Base-by-base conservation (phyloP, 1,140 invertebrate genomes). In the Drosophila santomea region DNA sequence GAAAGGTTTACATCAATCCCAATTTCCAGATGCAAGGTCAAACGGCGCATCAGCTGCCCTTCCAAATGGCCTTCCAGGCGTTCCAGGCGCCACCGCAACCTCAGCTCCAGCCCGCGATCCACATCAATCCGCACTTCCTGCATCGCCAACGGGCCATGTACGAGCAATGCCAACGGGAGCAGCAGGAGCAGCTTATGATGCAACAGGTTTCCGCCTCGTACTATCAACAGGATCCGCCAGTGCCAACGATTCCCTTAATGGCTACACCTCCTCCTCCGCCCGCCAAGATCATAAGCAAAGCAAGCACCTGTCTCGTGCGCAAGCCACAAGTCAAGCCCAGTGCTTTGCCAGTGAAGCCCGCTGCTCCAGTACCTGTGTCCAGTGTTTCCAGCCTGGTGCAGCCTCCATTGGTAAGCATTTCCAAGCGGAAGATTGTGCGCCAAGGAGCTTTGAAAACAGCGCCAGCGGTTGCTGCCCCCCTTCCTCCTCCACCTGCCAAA, bases 1-100 rank as follows among this genome's bases (percentile, higher is more conserved):
- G 86, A 28, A 91, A 78, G 14, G 79, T 89, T 64, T 86, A 86
- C 47, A 86, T 92, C 48, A 92, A 92, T 74, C 83, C 81, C 36
- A 90, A 78, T 73, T 91, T 85, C 58, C 43, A 88, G 23, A 44
- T 78, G 52, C 74, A 85, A 86, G 76, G 76, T 61, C 85, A 69
- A 61, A 47, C 59, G 50, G 59, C 47, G 64, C 57, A 73, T 50
- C 57, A 50, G 66, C 62, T 54, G 51, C 64, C 38, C 4, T 25
- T 55, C 17, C 62, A 77, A 28, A 25, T 41, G 35, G 36, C 45
- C 11, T 51, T 51, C 28, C 47, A 38, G 28, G 56, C 10, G 12
- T 44, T 39, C n/a, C 64, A 32, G 7, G 17, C 8, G 43, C 43
- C n/a, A 15, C 51, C 38, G 10, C 56, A 35, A 14, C 41, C 23